Evolutionary conservation across 2,113 vertebrate species (phyloP), one percentile per base, ranked within the genome.

Genomic region (Gnathonemus longibarbis): DNA sequence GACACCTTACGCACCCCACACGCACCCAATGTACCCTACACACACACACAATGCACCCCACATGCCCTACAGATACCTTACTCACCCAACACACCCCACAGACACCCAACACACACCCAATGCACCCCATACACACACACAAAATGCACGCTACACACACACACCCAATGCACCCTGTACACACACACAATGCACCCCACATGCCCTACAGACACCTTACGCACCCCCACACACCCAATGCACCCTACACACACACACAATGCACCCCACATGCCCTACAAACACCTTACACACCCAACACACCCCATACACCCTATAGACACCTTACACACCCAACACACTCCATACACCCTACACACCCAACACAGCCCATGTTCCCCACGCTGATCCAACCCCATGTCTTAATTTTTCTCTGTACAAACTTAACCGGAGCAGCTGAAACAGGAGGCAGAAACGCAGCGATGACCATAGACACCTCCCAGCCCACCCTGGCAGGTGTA

Each of bases 401-500:
- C 58, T n/a, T 66, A 66, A 66, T 66, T n/a, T 9, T 10, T 66
- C n/a, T 66, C 24, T 66, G 10, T 27, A 31, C 62, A 66, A 66
- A 66, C 24, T 66, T 27, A 27, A 66, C 8, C n/a, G 6, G 58
- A 66, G 9, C 8, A 8, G 58, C 7, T 62, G 24, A 62, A 62
- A 66, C n/a, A n/a, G n/a, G 62, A 66, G 62, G n/a, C n/a, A 70
- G n/a, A 70, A 27, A 27, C 0, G n/a, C n/a, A 70, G n/a, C 3
- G 9, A 3, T 11, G n/a, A 31, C 19, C 84, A 50, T 66, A 89
- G 87, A 89, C 88, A 89, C 83, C 45, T 88, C n/a, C 24, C 58
- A 66, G n/a, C 24, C 58, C 89, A 58, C 91, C 92, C 92, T 94
- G 93, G 93, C 94, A 95, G 94, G 95, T 94, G 93, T 95, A 95